A percentile compares a stretch with the other conserved stretches of the same genome.
These are phyloP conservation scores for Escarpia spicata DNA, from an alignment of 2,888 invertebrate genomes.

Conservation along the genomic window DNA sequence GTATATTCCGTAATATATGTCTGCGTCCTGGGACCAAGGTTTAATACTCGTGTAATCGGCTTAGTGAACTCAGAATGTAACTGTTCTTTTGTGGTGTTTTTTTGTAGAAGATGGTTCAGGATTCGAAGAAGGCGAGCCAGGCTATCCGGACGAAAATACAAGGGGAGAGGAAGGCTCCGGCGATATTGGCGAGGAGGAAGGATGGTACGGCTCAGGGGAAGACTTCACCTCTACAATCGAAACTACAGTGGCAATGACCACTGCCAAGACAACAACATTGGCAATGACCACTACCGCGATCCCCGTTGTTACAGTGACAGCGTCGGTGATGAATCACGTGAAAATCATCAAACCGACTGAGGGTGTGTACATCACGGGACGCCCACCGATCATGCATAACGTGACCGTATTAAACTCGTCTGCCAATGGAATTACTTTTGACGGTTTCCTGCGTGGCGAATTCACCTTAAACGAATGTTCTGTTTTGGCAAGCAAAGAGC, in stretches of 20 bases:
- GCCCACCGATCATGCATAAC: not conserved
- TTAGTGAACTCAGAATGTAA: too few relatives aligned
- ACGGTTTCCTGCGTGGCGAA: not conserved
- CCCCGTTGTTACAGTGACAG: not conserved
- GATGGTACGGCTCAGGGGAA: not conserved
- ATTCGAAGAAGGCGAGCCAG: too few relatives aligned
- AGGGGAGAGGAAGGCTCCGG: not conserved
- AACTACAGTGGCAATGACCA: not conserved
- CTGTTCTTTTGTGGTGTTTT: too few relatives aligned
- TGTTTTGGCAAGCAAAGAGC: not conserved
- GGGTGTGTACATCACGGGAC: not conserved
- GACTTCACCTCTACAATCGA: not conserved
- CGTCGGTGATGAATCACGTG: not conserved
- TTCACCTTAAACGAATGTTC: not conserved
- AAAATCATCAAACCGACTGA: not conserved
- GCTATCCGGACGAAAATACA: not conserved
- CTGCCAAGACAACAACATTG: too few relatives aligned
- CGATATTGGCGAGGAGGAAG: not conserved
- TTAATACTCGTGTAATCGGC: too few relatives aligned
- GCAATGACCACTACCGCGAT: not conserved
- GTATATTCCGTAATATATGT: too few relatives aligned
- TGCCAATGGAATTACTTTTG: not conserved
- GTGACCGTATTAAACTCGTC: not conserved
- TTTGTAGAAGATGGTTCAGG: too few relatives aligned
- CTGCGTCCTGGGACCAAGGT: too few relatives aligned